Percentiles rank a stretch among this genome's conserved stretches.
Evolutionary conservation across 2,113 vertebrate genomes (phyloP).

Genomic region (Elaphurus davidianus): DNA sequence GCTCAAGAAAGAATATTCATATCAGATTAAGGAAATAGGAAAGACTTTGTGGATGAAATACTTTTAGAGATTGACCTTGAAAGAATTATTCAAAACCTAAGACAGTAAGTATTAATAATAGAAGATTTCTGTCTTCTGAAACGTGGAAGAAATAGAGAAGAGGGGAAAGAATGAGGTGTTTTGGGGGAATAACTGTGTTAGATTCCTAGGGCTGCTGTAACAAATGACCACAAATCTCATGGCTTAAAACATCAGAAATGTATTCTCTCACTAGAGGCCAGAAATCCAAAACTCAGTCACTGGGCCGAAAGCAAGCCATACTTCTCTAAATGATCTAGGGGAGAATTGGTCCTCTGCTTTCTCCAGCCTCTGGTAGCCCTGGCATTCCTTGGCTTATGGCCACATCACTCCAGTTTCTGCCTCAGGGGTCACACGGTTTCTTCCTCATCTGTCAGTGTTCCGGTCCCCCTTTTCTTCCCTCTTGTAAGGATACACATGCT

Average conservation of each 20-base stretch:
- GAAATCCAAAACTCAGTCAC: not conserved
- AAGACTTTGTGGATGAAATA: not conserved
- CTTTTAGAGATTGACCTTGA: not conserved
- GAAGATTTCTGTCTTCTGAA: not conserved
- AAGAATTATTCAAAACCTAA: constrained; percentile 7
- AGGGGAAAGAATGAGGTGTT: not conserved
- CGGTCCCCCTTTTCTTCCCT: not conserved
- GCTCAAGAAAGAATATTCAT: not conserved
- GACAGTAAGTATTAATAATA: not conserved
- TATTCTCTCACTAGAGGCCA: not conserved
- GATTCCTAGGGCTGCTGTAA: not conserved
- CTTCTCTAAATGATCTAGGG: not conserved
- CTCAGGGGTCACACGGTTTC: not conserved
- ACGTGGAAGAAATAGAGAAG: not conserved
- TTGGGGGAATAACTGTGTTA: not conserved
- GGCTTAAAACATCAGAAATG: not conserved
- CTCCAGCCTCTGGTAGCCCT: not conserved
- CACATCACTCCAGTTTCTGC: not conserved
- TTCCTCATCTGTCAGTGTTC: not conserved
- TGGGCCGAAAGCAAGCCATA: not conserved
- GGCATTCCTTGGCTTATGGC: not conserved
- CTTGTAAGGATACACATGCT: not conserved
- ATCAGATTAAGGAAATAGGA: not conserved
- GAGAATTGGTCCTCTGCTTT: not conserved
- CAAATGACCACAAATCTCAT: not conserved